Evolutionary conservation across 2,113 vertebrate genomes (phyloP).

Genomic region (Prionailurus viverrinus): DNA sequence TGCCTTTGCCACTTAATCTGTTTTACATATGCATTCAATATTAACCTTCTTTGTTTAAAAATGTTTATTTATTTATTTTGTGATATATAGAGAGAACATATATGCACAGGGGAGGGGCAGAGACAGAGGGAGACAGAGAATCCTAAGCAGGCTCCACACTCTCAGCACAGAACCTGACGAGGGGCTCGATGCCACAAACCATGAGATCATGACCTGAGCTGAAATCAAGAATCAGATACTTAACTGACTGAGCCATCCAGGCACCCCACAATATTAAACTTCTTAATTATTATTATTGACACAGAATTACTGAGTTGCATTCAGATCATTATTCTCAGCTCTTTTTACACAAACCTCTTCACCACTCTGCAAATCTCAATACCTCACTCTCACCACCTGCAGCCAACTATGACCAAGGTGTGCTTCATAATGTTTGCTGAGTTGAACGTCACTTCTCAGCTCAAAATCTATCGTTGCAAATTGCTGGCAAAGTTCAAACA

Average conservation of each 20-base stretch:
- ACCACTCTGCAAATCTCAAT: background rate
- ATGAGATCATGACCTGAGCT: too few species aligned
- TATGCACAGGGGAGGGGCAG: too few species aligned
- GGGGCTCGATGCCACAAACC: too few species aligned
- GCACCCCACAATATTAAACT: background rate
- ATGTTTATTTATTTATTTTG: too few species aligned
- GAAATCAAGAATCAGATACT: too few species aligned
- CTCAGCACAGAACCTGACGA: too few species aligned
- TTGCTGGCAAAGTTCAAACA: background rate
- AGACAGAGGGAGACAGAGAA: too few species aligned
- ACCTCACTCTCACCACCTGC: background rate
- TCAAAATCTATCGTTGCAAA: background rate
- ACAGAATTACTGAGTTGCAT: background rate
- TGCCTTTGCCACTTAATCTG: background rate
- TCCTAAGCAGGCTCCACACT: too few species aligned
- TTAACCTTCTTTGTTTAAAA: background rate
- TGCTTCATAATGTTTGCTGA: background rate
- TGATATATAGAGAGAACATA: too few species aligned
- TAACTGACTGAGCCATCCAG: too few species aligned
- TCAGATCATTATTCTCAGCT: background rate
- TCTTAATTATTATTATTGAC: background rate
- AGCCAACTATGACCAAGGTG: background rate
- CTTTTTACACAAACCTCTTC: background rate
- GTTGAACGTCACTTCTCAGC: background rate
- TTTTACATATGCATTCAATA: background rate